A percentile compares a stretch with the other conserved stretches of the same genome.
phyloP scores from a whole-genome alignment of 1,140 invertebrate species.

The Antheraea mylitta region DNA sequence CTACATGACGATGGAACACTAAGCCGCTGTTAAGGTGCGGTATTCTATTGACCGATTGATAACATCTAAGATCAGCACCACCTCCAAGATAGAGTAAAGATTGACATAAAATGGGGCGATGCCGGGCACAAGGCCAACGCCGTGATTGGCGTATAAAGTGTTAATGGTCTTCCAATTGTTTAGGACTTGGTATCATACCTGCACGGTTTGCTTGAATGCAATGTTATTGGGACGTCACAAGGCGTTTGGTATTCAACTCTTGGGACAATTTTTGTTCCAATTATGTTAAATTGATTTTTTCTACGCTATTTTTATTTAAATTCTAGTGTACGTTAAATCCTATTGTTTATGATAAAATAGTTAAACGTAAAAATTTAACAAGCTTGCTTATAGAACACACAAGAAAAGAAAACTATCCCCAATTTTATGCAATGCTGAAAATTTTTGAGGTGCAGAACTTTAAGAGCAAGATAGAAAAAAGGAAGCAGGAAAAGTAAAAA shows the following conservation, averaged over 20 bases:
- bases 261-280: not conserved
- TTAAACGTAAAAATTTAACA: too few relatives aligned
- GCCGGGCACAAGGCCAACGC: conserved; percentile 5
- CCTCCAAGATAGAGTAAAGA: conserved; percentile 8
- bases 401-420: too few relatives aligned
- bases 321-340: too few relatives aligned
- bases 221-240: not conserved
- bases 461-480: too few relatives aligned
- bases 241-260: not conserved
- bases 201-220: not conserved
- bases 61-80: conserved; percentile 10
- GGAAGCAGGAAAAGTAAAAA: too few relatives aligned
- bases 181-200: not conserved
- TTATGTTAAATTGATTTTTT: too few relatives aligned
- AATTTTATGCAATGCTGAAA: too few relatives aligned
- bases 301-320: too few relatives aligned
- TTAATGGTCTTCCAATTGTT: conserved; percentile 13
- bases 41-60: conserved; percentile 12
- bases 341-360: too few relatives aligned
- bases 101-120: conserved; percentile 18
- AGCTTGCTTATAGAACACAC: too few relatives aligned
- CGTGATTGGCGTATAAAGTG: conserved; percentile 15
- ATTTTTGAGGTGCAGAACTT: too few relatives aligned
- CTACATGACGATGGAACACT: not conserved
- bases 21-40: conserved; percentile 6